These are phyloP conservation scores for Phrynocephalus versicolor DNA, from an alignment of 2,113 vertebrate genomes.

Conservation along the genomic window DNA sequence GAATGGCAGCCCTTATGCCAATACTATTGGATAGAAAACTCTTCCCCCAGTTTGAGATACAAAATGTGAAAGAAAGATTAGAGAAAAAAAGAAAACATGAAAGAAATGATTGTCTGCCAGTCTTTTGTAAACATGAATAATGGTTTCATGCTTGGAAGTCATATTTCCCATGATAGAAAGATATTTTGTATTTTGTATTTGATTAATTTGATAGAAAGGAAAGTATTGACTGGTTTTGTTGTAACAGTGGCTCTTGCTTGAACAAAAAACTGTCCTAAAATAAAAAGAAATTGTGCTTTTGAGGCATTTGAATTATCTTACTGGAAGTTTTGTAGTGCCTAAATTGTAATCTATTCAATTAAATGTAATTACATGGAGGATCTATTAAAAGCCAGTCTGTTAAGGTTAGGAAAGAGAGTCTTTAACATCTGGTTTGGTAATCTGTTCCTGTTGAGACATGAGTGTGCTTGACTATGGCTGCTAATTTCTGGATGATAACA, in stretches of 20 bases:
- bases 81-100: too few relatives aligned
- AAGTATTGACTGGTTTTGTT: not conserved
- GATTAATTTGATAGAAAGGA: too few relatives aligned
- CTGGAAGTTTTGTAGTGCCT: not conserved
- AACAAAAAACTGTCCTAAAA: not conserved
- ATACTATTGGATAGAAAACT: too few relatives aligned
- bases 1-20: too few relatives aligned
- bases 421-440: not conserved
- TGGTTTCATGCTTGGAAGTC: not conserved
- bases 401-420: not conserved
- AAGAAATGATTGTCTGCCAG: too few relatives aligned
- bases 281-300: not conserved
- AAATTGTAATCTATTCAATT: not conserved
- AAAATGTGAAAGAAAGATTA: too few relatives aligned
- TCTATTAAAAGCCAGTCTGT: not conserved
- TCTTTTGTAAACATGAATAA: too few relatives aligned
- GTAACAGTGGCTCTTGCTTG: not conserved
- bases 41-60: too few relatives aligned
- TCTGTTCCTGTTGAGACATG: not conserved
- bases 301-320: not conserved
- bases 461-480: not conserved
- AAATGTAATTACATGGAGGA: not conserved
- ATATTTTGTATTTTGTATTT: not conserved
- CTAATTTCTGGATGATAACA: not conserved
- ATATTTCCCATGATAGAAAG: not conserved